Base-by-base conservation (phyloP, 1,140 invertebrate genomes). In the Bradysia coprophila region DNA sequence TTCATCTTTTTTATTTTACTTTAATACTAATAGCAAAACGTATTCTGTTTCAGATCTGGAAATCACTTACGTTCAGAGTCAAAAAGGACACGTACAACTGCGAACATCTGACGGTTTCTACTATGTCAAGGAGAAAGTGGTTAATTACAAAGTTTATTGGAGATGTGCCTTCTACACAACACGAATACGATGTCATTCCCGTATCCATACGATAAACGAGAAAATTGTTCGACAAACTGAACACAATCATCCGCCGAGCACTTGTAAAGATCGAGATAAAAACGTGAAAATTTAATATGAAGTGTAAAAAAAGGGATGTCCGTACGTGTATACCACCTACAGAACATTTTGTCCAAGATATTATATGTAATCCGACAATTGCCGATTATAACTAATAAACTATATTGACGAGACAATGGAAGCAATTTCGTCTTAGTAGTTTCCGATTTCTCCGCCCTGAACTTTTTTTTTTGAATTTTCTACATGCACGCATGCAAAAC, bases 141-240 rank as follows among this genome's bases (percentile, higher is more conserved):
- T 55, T 8, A 49, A 51, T 2, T 38, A 39, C 3, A 61, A 61
- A 31, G 50, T 49, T 4, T 60, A 58, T 38, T 60, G 57, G 56
- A 48, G 57, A 21, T 61, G 58, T 43, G 56, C 51, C 1, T 51
- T 57, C 21, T 61, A 61, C 23, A 61, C 58, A 8, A 58, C 58
- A 16, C 22, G 32, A 8, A 6, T 45, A 1, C 56, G 48, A 39
- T 61, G 58, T 33, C 53, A 56, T 28, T 57, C 50, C 2, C 49
- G 58, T 2, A 38, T 60, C 3, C 58, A 61, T 40, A 54, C 55
- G 0, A 36, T 52, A 0, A 36, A 46, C 2, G 51, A 47, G 5
- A 40, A 41, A 4, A 49, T 61, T 11, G 47, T 58, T 3, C 53
- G 55, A 38, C 39, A 40, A 4, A 52, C 47, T 28, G 41, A 32